phyloP scores from a whole-genome alignment of 2,888 invertebrate genomes.

The Resseliella maxima region DNA sequence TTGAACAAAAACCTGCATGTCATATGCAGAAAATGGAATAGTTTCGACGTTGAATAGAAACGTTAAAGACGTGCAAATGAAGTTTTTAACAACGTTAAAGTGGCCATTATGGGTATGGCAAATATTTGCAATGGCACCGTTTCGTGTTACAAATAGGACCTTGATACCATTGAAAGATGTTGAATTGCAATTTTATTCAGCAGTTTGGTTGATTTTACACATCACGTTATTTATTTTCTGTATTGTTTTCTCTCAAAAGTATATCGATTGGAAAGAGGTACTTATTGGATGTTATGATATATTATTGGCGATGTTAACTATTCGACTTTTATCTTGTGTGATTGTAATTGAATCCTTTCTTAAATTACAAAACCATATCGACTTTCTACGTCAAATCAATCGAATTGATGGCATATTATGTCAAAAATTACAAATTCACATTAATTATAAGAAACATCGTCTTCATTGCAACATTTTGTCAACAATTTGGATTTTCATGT shows the following conservation, averaged over 20 bases:
- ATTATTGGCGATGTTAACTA: neutral
- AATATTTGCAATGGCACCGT: neutral
- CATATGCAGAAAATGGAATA: neutral
- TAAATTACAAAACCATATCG: neutral
- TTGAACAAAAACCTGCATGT: neutral
- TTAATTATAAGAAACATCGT: neutral
- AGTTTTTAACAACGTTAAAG: neutral
- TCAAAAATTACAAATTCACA: neutral
- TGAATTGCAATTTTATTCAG: neutral
- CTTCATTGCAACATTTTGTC: neutral
- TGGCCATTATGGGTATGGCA: constrained; percentile 19
- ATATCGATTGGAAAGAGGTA: neutral
- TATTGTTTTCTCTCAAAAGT: neutral
- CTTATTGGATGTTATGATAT: neutral
- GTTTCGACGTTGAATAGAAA: neutral
- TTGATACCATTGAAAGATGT: neutral
- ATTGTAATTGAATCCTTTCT: neutral
- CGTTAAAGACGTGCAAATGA: neutral
- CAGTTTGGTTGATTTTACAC: neutral
- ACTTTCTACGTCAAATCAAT: neutral
- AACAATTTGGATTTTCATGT: constrained; percentile 8
- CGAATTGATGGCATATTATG: neutral
- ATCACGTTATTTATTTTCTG: neutral
- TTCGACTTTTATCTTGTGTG: neutral
- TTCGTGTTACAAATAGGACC: neutral